Percentiles rank a stretch among this genome's conserved stretches.
phyloP scores from a whole-genome alignment of 2,888 invertebrate genomes.

The Andrena fulva region DNA sequence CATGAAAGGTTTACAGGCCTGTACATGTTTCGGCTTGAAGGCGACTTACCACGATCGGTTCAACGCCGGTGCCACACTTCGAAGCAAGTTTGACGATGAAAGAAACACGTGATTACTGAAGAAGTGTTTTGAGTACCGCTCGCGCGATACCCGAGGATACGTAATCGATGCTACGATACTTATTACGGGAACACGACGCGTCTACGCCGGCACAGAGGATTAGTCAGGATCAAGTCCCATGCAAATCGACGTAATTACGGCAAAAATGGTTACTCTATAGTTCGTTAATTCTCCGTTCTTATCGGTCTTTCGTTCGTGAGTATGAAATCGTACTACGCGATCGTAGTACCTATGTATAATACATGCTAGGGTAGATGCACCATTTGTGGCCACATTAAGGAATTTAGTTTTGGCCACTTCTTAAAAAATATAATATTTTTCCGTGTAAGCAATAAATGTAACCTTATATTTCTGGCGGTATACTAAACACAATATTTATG shows the following conservation, averaged over 20 bases:
- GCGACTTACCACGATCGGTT: constrained; percentile 98
- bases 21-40: constrained; percentile 67
- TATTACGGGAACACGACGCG: constrained; percentile 58
- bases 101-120: constrained; percentile 83
- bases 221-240: constrained; percentile 59
- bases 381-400: too few species aligned
- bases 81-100: constrained; percentile 83
- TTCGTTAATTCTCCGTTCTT: constrained; percentile 5
- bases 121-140: constrained; percentile 64
- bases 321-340: constrained; percentile 24
- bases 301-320: not conserved
- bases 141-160: constrained; percentile 39
- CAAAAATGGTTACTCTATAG: constrained; percentile 31
- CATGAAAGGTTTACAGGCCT: constrained; percentile 53
- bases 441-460: too few species aligned
- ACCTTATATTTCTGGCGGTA: too few species aligned
- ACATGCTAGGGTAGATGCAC: too few species aligned
- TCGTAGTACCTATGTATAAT: not conserved
- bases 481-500: too few species aligned
- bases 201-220: constrained; percentile 60
- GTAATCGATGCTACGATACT: constrained; percentile 55
- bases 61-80: constrained; percentile 88
- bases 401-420: too few species aligned
- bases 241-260: constrained; percentile 60
- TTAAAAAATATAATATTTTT: too few species aligned